Conservation (phyloP, 1,140 invertebrate genomes). For the Psix sp. region DNA sequence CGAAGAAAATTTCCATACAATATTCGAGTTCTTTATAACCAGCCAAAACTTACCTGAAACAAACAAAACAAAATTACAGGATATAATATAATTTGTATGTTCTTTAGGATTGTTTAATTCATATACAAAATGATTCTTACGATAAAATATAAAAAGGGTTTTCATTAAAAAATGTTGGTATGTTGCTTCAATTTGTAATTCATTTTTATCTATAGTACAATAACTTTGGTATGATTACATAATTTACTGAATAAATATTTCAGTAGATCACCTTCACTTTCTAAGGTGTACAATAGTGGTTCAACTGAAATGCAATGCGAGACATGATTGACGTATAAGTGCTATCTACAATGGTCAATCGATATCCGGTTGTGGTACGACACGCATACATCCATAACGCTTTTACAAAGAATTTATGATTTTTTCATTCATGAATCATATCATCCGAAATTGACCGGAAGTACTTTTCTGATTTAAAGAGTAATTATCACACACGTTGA, state of each 20-base stretch:
- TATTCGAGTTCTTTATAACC: not conserved
- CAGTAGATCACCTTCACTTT: conserved; percentile 39
- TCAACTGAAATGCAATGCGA: conserved; percentile 47
- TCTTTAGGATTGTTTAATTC: too few species aligned
- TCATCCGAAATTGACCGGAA: conserved; percentile 21
- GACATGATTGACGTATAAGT: conserved; percentile 62
- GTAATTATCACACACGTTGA: too few species aligned
- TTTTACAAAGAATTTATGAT: conserved; percentile 48
- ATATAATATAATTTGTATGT: too few species aligned
- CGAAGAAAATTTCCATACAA: conserved; percentile 18
- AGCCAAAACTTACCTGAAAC: conserved; percentile 8
- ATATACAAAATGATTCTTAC: too few species aligned
- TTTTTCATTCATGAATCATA: conserved; percentile 18
- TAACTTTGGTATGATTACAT: not conserved
- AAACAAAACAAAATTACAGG: too few species aligned
- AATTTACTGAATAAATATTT: conserved; percentile 11
- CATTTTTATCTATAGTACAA: not conserved
- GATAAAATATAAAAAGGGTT: too few species aligned
- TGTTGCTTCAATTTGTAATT: too few species aligned
- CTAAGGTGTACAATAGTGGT: conserved; percentile 21
- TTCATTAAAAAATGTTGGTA: too few species aligned
- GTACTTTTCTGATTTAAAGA: too few species aligned
- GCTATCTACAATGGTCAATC: conserved; percentile 64
- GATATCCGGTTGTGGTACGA: conserved; percentile 58
- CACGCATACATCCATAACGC: conserved; percentile 45